Evolutionary conservation across 2,888 invertebrate genomes (phyloP), one percentile per base, ranked within the genome.

Genomic region (Caenorhabditis zanzibari): DNA sequence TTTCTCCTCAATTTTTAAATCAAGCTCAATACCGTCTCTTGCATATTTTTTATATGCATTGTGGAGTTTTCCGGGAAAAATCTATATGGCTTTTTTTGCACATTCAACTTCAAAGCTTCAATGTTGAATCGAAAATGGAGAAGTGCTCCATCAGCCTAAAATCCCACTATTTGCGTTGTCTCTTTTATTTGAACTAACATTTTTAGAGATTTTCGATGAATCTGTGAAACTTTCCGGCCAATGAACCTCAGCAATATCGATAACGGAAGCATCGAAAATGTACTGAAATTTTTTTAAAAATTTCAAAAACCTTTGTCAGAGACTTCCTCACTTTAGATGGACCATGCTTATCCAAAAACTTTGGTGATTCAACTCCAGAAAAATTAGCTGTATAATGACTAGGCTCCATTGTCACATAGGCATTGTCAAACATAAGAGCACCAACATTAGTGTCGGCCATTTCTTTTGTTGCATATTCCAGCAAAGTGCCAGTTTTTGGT

Each of bases 231-330:
- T 59, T 19, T 32, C 16, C 0, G 59, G 59, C 24, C 28, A 52
- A 26, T 77, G 77, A 26, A 77, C 77, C 54, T 77, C 61, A 7
- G 63, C 54, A 14, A 63, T 28, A 38, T 77, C 77, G 10, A 77
- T 49, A 3, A 52, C 35, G 19, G 77, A 77, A 0, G 61, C 68
- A 28, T 77, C 71, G 63, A 69, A 77, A 26, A 77, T 22, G 52
- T 61, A 61, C 69, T 66, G 22, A 52, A 52, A 52, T 38, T 14
- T 14, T 58, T 58, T 28, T n/a, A 5, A 32, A 44, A 14, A 54
- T 22, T 22, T n/a, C n/a, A n/a, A n/a, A n/a, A n/a, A n/a, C n/a
- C n/a, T n/a, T n/a, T n/a, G n/a, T 49, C 22, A 49, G 5, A 44
- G 3, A 19, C 32, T 49, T 19, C 6, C 52, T 52, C 32, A 71